Percentiles rank a stretch among this genome's conserved stretches.
These are phyloP conservation scores for Atherinomorus stipes DNA, from an alignment of 2,113 vertebrate species.

Conservation along the genomic window DNA sequence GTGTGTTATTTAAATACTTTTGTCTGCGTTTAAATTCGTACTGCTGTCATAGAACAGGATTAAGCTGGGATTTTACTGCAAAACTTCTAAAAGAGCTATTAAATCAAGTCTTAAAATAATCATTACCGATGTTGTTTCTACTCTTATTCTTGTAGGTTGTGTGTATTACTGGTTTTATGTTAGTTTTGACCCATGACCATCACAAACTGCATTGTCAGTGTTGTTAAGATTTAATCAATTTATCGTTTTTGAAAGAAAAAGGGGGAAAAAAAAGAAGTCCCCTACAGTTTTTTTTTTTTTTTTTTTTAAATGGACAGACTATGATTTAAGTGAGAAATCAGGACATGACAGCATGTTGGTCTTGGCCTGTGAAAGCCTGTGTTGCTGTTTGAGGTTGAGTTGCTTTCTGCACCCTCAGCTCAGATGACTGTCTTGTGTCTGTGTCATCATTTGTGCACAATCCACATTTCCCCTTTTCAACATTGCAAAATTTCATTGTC, in stretches of 20 bases:
- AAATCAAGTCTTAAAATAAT: constrained; percentile 4
- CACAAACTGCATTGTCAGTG: no score
- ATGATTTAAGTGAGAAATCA: background rate
- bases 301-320: no score
- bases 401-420: constrained; percentile 28
- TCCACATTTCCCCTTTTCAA: constrained; percentile 26
- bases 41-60: no score
- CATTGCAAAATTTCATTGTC: background rate
- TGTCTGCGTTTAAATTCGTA: no score
- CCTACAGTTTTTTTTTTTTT: no score
- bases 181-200: background rate
- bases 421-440: constrained; percentile 42
- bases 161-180: background rate
- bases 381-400: background rate
- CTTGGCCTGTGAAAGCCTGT: background rate
- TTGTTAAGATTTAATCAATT: no score
- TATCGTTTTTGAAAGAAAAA: no score
- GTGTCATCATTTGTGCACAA: background rate
- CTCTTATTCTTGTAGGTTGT: background rate
- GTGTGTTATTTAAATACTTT: no score
- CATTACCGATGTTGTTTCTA: background rate
- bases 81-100: background rate
- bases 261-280: no score
- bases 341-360: background rate
- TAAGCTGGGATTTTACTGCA: no score